Evolutionary conservation across 1,140 invertebrate genomes (phyloP), one percentile per base, ranked within the genome.

Genomic region (Harpegnathos saltator): DNA sequence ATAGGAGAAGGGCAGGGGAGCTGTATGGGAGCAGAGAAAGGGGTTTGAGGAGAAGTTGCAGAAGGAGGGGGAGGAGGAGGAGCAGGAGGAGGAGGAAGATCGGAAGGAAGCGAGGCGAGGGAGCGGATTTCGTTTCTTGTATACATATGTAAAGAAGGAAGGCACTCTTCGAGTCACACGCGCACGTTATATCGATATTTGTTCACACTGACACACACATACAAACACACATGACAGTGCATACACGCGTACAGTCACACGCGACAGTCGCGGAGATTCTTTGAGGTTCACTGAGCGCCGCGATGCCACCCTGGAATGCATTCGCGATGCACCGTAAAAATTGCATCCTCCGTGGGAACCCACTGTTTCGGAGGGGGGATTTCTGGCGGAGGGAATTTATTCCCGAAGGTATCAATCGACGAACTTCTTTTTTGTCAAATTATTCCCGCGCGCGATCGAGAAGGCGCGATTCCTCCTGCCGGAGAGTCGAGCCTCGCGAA

Each of bases 151-250:
- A 85, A 74, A 80, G 59, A 69, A 74, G 58, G 22, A 78, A 71
- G 85, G 85, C 86, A 88, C 86, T 87, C 56, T 81, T 81, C 56
- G 61, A 78, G 48, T 83, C 50, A 87, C 63, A 88, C 85, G 58
- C 81, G 68, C 81, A 72, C 82, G 56, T 66, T 72, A 50, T 59
- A 66, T 62, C 50, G 68, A 87, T 68, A 80, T 74, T 86, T 74
- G 48, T 83, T 83, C 59, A 83, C 73, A 80, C 73, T 33, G 5
- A 33, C 29, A 38, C 59, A 81, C 81, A 86, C 68, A 63, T 44
- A 65, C 7, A 82, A 38, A 71, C 38, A 61, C 61, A 72, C 33
- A 58, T 5, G 44, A 74, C 44, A n/a, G 68, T 24, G 19, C 58
- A 56, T 22, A 69, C 15, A 69, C 14, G 22, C 22, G 14, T 9